Conservation (phyloP, 2,113 vertebrate genomes). For the Caloenas nicobarica region DNA sequence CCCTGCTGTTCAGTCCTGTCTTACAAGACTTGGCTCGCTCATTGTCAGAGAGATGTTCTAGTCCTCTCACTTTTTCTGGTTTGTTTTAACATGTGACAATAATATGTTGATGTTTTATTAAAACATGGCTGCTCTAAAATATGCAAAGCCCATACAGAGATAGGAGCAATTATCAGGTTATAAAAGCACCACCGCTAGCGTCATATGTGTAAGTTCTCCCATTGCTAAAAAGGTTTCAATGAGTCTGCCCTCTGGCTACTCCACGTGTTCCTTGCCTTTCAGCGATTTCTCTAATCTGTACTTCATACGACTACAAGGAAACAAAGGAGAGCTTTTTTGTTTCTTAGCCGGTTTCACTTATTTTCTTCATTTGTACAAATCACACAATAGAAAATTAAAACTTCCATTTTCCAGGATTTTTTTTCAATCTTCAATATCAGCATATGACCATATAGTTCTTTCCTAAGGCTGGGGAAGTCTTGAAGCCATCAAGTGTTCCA, state of each 20-base stretch:
- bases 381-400: background rate
- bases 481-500: background rate
- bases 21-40: background rate
- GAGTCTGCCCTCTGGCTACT: background rate
- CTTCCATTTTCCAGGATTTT: background rate
- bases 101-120: background rate
- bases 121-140: background rate
- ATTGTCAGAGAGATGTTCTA: background rate
- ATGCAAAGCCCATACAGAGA: background rate
- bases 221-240: background rate
- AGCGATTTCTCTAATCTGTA: background rate
- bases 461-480: background rate
- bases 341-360: background rate
- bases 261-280: background rate
- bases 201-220: background rate
- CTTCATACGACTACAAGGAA: background rate
- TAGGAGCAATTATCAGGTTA: background rate
- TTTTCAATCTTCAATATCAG: background rate
- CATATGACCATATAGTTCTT: background rate
- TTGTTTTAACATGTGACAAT: background rate
- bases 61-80: background rate
- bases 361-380: background rate
- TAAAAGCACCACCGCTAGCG: background rate
- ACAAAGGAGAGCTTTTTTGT: background rate
- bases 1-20: background rate